These are phyloP conservation scores for Drosophila subquinaria DNA, from an alignment of 2,888 invertebrate species.

Conservation along the genomic window DNA sequence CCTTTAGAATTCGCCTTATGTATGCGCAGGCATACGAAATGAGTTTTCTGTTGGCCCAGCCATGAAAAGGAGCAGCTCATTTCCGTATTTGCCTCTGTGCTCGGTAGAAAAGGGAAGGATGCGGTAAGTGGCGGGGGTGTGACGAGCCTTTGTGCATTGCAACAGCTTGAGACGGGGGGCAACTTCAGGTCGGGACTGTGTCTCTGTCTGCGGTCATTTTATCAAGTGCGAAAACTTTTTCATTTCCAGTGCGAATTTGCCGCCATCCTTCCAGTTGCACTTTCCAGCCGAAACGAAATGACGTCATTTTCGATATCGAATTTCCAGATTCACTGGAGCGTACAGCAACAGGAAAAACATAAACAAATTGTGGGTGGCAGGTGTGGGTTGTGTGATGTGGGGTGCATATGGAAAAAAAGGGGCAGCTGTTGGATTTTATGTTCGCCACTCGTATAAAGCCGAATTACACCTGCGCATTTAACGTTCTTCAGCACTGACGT, in stretches of 20 bases:
- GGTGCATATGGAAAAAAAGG: constrained; percentile 20
- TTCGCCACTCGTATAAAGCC: constrained; percentile 33
- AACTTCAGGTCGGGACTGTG: constrained; percentile 35
- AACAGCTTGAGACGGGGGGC: constrained; percentile 29
- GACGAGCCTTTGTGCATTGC: constrained; percentile 38
- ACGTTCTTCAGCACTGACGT: constrained; percentile 32
- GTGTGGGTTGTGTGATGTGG: constrained; percentile 2
- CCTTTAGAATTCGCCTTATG: constrained; percentile 51
- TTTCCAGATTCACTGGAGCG: constrained; percentile 37
- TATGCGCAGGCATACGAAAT: constrained; percentile 64
- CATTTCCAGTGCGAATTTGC: constrained; percentile 59
- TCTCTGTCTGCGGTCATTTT: constrained; percentile 67
- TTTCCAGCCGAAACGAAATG: constrained; percentile 54
- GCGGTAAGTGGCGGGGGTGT: neutral
- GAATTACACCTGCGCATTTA: constrained; percentile 62
- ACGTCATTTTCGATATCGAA: constrained; percentile 75
- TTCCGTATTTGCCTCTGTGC: constrained; percentile 62
- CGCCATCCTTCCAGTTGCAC: constrained; percentile 67
- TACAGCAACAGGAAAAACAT: constrained; percentile 64
- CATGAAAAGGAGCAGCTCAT: constrained; percentile 60
- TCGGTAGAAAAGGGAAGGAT: neutral
- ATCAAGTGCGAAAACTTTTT: constrained; percentile 41
- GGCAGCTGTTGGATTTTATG: constrained; percentile 48
- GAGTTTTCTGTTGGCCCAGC: constrained; percentile 64
- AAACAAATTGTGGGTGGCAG: constrained; percentile 64